These are phyloP conservation scores for Polymixis lichenea DNA, from an alignment of 2,888 invertebrate genomes.

Conservation along the genomic window DNA sequence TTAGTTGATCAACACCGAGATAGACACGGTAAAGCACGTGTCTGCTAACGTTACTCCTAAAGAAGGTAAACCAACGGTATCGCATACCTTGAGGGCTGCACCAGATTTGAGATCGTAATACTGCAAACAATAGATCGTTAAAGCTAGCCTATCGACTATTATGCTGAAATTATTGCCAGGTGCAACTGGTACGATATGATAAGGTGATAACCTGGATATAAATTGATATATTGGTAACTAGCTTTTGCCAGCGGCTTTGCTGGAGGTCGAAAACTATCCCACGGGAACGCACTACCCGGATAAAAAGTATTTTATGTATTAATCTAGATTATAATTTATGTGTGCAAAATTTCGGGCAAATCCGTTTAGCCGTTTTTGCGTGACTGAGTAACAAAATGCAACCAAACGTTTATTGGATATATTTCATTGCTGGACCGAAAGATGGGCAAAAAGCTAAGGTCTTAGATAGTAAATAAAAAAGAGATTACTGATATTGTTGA, in stretches of 20 bases:
- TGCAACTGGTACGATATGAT: slow-evolving; percentile 51
- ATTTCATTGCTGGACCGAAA: background rate
- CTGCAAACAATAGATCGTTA: slow-evolving; percentile 61
- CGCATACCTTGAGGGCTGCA: slow-evolving; percentile 57
- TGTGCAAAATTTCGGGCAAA: too few species aligned
- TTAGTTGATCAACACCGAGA: slow-evolving; percentile 12
- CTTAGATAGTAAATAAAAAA: background rate
- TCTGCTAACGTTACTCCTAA: slow-evolving; percentile 23
- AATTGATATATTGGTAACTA: background rate
- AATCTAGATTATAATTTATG: too few species aligned
- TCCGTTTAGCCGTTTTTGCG: too few species aligned
- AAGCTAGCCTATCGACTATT: slow-evolving; percentile 48
- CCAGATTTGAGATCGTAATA: slow-evolving; percentile 55
- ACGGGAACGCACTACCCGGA: too few species aligned
- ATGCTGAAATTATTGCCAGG: slow-evolving; percentile 46
- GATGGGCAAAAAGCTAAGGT: background rate
- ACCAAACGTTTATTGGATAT: background rate
- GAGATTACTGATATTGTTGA: background rate
- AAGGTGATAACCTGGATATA: slow-evolving; percentile 42
- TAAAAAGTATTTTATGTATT: too few species aligned
- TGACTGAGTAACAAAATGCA: too few species aligned
- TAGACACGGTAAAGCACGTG: slow-evolving; percentile 32
- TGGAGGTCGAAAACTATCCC: too few species aligned
- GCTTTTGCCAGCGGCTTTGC: too few species aligned
- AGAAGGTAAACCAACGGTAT: slow-evolving; percentile 56